Base-by-base conservation (phyloP, 1,140 invertebrate species). In the Drosophila ohnishii region DNA sequence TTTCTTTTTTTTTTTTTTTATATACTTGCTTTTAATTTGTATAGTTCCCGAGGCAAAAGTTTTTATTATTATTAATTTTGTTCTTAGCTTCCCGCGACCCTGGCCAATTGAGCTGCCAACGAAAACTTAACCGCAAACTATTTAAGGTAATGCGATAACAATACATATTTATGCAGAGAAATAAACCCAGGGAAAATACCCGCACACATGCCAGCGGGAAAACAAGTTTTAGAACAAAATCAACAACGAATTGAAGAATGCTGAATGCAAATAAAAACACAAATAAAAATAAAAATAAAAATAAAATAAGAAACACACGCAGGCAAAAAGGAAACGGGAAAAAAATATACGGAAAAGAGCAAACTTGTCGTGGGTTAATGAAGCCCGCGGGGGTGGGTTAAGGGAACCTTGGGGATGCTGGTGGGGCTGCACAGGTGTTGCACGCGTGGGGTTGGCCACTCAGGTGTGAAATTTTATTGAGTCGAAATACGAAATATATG, bases 391-490 rank as follows among this genome's bases (percentile, higher is more conserved):
- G 30, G n/a, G 2, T 16, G 9, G 22, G 19, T 22, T 22, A 11
- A 16, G 22, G 10, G 10, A 1, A 11, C 19, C 4, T 8, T 14
- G 19, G 1, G 45, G 22, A 5, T 25, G 13, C 45, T 48, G 45
- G 40, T 40, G 35, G 58, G 34, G 22, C 39, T 70, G 63, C 55
- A 73, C 25, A 28, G 25, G 25, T 28, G 47, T 53, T 60, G 69
- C 42, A 48, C 60, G 59, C 48, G 66, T 73, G 53, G 42, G 65
- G 66, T 19, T 14, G 65, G 19, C 73, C 83, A 67, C 76, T 88
- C 84, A 87, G 84, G 84, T 87, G 84, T 87, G 77, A 87, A 87
- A 87, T 87, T 87, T 87, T 87, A 87, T 87, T 87, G 84, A 87
- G 76, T 84, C 73, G 84, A 88, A 88, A 87, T 87, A 88, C 84